Conservation (phyloP, 2,888 invertebrate species). For the Liodrosophila aerea region DNA sequence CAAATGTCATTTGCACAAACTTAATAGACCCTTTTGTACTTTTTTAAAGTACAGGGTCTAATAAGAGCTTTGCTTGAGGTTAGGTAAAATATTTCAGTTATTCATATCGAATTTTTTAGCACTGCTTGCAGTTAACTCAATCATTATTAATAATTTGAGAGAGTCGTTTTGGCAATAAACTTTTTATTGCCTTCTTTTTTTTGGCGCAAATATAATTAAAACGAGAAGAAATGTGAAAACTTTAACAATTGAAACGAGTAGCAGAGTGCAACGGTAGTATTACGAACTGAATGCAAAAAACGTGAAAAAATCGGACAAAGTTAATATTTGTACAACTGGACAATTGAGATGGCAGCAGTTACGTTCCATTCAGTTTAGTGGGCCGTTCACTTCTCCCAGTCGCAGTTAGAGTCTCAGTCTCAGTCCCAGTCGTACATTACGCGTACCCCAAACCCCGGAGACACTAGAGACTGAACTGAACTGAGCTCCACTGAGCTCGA, state of each 20-base stretch:
- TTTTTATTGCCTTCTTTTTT: constrained; percentile 46
- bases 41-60: too few species aligned
- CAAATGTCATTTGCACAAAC: too few species aligned
- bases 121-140: too few species aligned
- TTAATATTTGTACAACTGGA: constrained; percentile 73
- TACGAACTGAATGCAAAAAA: constrained; percentile 41
- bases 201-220: constrained; percentile 62
- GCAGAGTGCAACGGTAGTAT: constrained; percentile 6
- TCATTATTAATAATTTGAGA: too few species aligned
- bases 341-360: constrained; percentile 59
- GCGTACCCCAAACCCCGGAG: constrained; percentile 38
- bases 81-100: too few species aligned
- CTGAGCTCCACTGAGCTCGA: constrained; percentile 32
- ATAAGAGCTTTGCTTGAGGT: too few species aligned
- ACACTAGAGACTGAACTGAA: constrained; percentile 41
- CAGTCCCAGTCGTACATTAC: constrained; percentile 52
- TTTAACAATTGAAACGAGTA: constrained; percentile 44
- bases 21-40: too few species aligned
- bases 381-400: background rate
- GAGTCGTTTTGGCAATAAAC: too few species aligned
- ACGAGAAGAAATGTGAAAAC: constrained; percentile 14
- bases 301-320: constrained; percentile 60
- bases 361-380: constrained; percentile 1
- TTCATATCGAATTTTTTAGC: too few species aligned
- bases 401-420: constrained; percentile 5